phyloP scores from a whole-genome alignment of 1,140 invertebrate genomes.

The Yoshiicerus persimilis region DNA sequence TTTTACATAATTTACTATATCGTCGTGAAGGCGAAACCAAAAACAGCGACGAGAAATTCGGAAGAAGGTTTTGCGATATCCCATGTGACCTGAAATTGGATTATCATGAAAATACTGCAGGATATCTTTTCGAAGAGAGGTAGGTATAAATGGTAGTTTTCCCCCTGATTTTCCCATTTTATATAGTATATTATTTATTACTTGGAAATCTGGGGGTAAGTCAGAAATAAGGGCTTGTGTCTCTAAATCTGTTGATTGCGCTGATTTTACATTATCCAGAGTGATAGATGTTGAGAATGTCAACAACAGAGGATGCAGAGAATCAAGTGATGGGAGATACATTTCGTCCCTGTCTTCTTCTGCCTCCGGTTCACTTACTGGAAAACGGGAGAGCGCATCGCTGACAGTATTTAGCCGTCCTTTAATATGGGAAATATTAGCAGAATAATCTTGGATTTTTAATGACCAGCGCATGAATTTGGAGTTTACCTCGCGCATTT shows the following conservation, averaged over 20 bases:
- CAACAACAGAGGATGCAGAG: too few species aligned
- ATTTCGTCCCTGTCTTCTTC: neutral
- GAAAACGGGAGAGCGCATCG: neutral
- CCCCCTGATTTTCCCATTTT: neutral
- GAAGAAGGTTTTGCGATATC: neutral
- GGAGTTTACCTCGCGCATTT: neutral
- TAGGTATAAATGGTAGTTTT: neutral
- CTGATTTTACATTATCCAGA: neutral
- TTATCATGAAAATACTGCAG: slow-evolving; percentile 29
- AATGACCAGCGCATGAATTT: neutral
- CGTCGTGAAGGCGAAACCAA: neutral
- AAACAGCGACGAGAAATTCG: neutral
- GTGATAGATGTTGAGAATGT: neutral
- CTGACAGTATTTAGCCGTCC: slow-evolving; percentile 27
- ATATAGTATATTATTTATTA: neutral
- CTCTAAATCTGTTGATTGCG: neutral
- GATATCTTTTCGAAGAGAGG: neutral
- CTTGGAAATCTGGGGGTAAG: neutral
- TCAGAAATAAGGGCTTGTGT: neutral
- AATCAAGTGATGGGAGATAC: neutral
- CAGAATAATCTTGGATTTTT: neutral
- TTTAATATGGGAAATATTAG: neutral
- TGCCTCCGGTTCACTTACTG: neutral
- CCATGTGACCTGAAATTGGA: neutral
- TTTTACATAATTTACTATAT: neutral